Conservation (phyloP, 2,888 invertebrate species). For the Drosophila emarginata region DNA sequence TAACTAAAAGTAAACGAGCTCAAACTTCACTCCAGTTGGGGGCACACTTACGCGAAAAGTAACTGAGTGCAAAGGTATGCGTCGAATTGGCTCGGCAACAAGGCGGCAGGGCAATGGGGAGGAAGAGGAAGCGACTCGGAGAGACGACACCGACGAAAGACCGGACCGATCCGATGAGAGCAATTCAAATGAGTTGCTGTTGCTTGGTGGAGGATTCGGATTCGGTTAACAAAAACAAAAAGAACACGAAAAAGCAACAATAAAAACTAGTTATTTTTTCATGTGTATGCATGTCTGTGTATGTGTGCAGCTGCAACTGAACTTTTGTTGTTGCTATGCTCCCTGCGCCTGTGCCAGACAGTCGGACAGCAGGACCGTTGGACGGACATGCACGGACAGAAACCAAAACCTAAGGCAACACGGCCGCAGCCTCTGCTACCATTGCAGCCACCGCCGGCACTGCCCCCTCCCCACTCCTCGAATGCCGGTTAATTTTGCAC, state of each 20-base stretch:
- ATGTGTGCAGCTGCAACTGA: constrained; percentile 25
- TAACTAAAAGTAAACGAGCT: constrained; percentile 2
- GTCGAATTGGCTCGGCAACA: constrained; percentile 46
- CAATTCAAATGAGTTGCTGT: constrained; percentile 12
- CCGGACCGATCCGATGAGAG: constrained; percentile 13
- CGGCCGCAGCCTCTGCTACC: background rate
- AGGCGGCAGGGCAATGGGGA: background rate
- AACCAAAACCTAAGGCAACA: constrained; percentile 15
- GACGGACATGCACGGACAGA: constrained; percentile 21
- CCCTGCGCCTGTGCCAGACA: constrained; percentile 33
- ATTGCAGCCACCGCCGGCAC: background rate
- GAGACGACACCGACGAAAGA: constrained; percentile 7
- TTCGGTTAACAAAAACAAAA: constrained; percentile 33
- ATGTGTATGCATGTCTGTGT: constrained; percentile 20
- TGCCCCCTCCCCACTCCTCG: background rate
- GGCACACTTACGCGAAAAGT: background rate
- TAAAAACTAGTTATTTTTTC: constrained; percentile 11
- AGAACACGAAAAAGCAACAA: constrained; percentile 5
- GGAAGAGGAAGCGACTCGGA: background rate
- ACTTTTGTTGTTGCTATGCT: constrained; percentile 33
- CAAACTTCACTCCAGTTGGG: background rate
- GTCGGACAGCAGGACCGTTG: constrained; percentile 19
- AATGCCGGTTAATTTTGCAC: constrained; percentile 4
- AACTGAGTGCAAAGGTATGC: constrained; percentile 54
- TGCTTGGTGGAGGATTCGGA: constrained; percentile 36